Evolutionary conservation across 1,140 invertebrate species (phyloP).

Genomic region (Microplitis mediator): DNA sequence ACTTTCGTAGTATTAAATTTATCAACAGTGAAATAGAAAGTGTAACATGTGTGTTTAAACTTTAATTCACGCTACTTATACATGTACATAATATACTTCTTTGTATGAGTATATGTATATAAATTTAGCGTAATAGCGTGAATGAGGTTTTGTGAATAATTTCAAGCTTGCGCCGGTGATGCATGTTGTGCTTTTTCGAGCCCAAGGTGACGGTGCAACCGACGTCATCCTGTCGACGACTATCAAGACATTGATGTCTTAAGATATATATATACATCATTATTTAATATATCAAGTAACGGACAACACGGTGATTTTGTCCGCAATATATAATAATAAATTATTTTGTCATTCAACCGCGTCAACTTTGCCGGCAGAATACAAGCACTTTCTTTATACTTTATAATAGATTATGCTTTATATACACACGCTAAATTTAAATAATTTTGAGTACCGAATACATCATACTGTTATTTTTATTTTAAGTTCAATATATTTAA

Average conservation of each 20-base stretch:
- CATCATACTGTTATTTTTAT: too few species aligned
- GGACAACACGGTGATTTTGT: too few species aligned
- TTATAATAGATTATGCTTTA: too few species aligned
- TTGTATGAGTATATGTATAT: background rate
- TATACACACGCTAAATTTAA: too few species aligned
- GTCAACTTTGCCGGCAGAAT: too few species aligned
- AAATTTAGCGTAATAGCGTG: background rate
- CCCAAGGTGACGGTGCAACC: conserved; percentile 57
- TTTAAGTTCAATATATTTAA: too few species aligned
- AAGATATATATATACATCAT: background rate
- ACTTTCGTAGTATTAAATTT: too few species aligned
- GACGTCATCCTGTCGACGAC: conserved; percentile 31
- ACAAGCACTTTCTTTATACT: too few species aligned
- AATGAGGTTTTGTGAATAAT: conserved; percentile 34
- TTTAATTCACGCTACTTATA: background rate
- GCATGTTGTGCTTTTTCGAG: conserved; percentile 63
- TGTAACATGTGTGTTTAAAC: background rate
- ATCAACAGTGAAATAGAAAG: background rate
- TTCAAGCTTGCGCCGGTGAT: conserved; percentile 64
- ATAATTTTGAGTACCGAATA: too few species aligned
- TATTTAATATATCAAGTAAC: background rate
- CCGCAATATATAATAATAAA: too few species aligned
- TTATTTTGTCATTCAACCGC: too few species aligned
- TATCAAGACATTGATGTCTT: background rate
- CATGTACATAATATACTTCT: too few species aligned